Conservation (phyloP, 1,140 invertebrate genomes). For the Bombyx mandarina region DNA sequence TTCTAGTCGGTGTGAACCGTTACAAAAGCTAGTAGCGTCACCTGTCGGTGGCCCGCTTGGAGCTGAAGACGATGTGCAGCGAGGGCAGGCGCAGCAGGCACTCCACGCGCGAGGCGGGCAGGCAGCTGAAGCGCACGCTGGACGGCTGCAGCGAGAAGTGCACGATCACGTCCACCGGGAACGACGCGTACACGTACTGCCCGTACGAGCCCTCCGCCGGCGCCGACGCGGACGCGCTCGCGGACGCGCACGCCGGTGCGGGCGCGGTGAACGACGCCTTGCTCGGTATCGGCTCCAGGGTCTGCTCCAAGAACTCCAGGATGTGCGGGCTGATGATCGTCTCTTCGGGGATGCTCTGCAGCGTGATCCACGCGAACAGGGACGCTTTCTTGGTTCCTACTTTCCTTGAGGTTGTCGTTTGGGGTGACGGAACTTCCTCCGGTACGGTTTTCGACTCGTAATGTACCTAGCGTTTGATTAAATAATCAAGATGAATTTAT, state of each 20-base stretch:
- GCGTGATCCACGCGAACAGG: constrained; percentile 94
- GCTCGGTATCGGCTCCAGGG: constrained; percentile 91
- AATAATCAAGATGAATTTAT: too few relatives aligned
- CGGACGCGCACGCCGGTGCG: constrained; percentile 31
- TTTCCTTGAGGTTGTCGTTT: constrained; percentile 54
- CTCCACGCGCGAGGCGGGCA: constrained; percentile 95
- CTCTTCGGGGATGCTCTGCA: constrained; percentile 96
- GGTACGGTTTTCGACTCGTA: constrained; percentile 88
- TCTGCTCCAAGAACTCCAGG: constrained; percentile 94
- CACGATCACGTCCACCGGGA: constrained; percentile 98
- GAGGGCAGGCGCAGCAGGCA: constrained; percentile 97
- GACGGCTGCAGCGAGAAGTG: constrained; percentile 99
- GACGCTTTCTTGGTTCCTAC: constrained; percentile 89
- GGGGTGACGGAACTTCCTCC: constrained; percentile 70
- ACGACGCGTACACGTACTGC: constrained; percentile 91
- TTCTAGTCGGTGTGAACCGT: neutral
- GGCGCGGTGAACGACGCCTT: constrained; percentile 69
- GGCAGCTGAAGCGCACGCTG: constrained; percentile 94
- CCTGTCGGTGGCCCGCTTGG: constrained; percentile 87
- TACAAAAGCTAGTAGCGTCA: constrained; percentile 21
- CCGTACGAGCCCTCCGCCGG: constrained; percentile 72
- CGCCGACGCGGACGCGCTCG: constrained; percentile 26
- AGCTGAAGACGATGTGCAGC: constrained; percentile 93
- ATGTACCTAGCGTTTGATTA: constrained; percentile 74
- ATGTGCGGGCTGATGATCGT: constrained; percentile 96